A percentile compares a stretch with the other conserved stretches of the same genome.
Evolutionary conservation across 2,113 vertebrate species (phyloP).

Genomic region (Panthera tigris): DNA sequence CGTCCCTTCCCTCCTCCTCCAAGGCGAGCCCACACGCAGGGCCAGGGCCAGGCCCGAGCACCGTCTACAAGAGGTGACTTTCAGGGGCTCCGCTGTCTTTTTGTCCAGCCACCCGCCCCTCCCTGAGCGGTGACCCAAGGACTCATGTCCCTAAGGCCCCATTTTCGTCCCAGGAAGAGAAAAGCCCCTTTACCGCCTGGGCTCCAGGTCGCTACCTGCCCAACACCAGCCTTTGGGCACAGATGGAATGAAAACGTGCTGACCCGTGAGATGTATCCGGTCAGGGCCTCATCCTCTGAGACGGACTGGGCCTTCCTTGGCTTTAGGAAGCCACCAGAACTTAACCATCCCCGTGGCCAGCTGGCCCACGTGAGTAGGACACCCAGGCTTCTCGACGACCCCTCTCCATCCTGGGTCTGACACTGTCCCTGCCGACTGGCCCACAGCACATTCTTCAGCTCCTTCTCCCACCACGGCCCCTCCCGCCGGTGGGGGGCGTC

Average conservation of each 20-base stretch:
- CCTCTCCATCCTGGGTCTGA: neutral
- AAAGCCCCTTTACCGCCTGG: neutral
- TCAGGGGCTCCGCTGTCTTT: neutral
- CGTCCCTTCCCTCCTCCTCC: fast-evolving
- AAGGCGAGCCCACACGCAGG: fast-evolving
- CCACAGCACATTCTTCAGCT: fast-evolving
- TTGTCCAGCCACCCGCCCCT: neutral
- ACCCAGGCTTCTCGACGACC: neutral
- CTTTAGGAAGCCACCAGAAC: neutral
- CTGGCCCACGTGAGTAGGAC: neutral
- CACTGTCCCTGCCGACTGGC: fast-evolving
- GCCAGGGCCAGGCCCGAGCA: neutral
- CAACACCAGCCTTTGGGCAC: neutral
- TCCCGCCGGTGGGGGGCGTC: too few species aligned
- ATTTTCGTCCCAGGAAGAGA: neutral
- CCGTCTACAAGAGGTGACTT: fast-evolving
- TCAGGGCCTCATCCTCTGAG: neutral
- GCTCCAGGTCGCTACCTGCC: neutral
- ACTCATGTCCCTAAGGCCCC: neutral
- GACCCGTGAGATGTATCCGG: fast-evolving
- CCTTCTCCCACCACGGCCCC: fast-evolving
- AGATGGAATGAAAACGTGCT: fast-evolving
- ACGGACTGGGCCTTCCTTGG: neutral
- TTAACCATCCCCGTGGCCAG: neutral
- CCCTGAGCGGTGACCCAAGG: neutral